A percentile compares a stretch with the other conserved stretches of the same genome.
Evolutionary conservation across 2,888 invertebrate genomes (phyloP).

Genomic region (Elmis aenea): DNA sequence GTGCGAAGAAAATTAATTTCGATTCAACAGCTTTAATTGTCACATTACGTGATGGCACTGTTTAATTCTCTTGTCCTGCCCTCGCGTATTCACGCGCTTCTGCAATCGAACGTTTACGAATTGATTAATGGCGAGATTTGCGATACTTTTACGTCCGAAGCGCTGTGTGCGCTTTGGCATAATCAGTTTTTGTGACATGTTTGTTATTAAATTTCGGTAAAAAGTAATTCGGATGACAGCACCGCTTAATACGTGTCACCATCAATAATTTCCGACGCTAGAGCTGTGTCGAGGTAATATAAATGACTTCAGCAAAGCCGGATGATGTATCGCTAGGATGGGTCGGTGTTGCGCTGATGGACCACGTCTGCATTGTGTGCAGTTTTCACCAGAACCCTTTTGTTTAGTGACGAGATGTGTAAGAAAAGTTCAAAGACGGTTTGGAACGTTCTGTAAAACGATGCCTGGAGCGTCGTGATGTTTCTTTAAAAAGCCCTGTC

Average conservation of each 20-base stretch:
- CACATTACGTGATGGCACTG: conserved; percentile 15
- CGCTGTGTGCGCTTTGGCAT: conserved; percentile 24
- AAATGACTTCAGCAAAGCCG: conserved; percentile 21
- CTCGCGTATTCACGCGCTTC: conserved; percentile 1
- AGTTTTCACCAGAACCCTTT: conserved; percentile 12
- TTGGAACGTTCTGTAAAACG: conserved; percentile 8
- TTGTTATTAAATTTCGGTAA: conserved; percentile 41
- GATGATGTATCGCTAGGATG: conserved; percentile 24
- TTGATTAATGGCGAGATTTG: conserved; percentile 16
- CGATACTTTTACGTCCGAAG: conserved; percentile 11
- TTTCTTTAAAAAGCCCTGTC: conserved; percentile 5
- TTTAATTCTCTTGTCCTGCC: conserved; percentile 5
- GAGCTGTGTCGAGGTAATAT: conserved; percentile 28
- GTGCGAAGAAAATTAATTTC: conserved; percentile 16
- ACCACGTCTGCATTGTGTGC: conserved; percentile 16
- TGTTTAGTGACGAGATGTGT: conserved; percentile 10
- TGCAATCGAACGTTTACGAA: conserved; percentile 5
- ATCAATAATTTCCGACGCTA: conserved; percentile 42
- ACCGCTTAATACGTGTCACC: conserved; percentile 43
- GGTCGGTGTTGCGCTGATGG: conserved; percentile 17
- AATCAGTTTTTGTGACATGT: conserved; percentile 33
- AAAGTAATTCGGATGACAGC: conserved; percentile 41
- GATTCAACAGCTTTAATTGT: conserved; percentile 17
- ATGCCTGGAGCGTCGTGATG: conserved; percentile 7
- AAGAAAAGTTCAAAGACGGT: no score